A percentile compares a stretch with the other conserved stretches of the same genome.
These are phyloP conservation scores for Meloidogyne floridensis DNA, from an alignment of 1,140 invertebrate species.

Conservation along the genomic window DNA sequence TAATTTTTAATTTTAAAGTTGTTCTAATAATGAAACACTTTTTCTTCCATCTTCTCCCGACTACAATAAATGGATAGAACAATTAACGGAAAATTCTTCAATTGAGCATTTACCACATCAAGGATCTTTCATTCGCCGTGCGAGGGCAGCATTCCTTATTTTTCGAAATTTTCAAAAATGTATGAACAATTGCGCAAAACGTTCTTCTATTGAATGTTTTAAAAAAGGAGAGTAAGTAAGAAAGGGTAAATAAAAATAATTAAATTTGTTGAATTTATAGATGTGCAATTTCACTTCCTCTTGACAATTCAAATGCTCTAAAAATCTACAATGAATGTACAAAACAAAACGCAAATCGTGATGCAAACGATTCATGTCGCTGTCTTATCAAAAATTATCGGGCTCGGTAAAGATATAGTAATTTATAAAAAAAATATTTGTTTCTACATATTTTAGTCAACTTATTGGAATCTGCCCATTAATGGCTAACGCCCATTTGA, in stretches of 20 bases:
- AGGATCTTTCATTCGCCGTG: slow-evolving; percentile 11
- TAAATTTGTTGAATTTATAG: neutral
- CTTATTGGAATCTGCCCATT: slow-evolving; percentile 26
- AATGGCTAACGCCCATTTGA: slow-evolving; percentile 14
- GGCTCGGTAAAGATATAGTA: neutral
- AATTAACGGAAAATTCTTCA: slow-evolving; percentile 5
- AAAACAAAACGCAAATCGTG: neutral
- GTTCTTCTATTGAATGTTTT: slow-evolving; percentile 19
- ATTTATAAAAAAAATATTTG: neutral
- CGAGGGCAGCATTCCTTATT: slow-evolving; percentile 5
- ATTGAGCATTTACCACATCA: neutral
- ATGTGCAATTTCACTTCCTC: slow-evolving; percentile 15
- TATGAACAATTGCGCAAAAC: slow-evolving; percentile 30
- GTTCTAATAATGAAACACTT: neutral
- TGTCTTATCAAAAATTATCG: slow-evolving; percentile 15
- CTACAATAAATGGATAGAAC: slow-evolving; percentile 11
- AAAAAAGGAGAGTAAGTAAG: neutral
- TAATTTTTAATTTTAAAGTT: neutral
- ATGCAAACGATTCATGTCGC: slow-evolving; percentile 12
- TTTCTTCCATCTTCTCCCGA: neutral
- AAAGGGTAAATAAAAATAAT: no score
- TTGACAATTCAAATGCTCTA: neutral
- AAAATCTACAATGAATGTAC: slow-evolving; percentile 23
- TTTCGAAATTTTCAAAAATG: slow-evolving; percentile 30
- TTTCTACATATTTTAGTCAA: slow-evolving; percentile 12